phyloP scores from a whole-genome alignment of 2,113 vertebrate genomes.

The Bostrychus sinensis region DNA sequence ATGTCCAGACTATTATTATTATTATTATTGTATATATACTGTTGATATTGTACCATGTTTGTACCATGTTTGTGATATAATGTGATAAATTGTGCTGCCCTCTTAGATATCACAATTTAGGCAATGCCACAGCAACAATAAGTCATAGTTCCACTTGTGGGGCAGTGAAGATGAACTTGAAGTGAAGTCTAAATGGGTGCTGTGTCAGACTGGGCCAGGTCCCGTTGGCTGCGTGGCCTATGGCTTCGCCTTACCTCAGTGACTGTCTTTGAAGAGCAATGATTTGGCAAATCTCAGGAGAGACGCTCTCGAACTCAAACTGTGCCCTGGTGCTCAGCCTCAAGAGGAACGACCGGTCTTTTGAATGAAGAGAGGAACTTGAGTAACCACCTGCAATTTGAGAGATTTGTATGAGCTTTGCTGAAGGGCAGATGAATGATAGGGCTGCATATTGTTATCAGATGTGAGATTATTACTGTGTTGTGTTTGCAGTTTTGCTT shows the following conservation, averaged over 20 bases:
- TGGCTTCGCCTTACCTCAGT: conserved; percentile 61
- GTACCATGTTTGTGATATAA: no score
- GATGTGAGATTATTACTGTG: background rate
- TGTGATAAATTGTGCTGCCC: no score
- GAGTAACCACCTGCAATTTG: conserved; percentile 59
- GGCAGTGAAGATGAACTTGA: no score
- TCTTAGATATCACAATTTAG: no score
- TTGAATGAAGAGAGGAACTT: no score
- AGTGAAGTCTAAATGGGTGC: conserved; percentile 26
- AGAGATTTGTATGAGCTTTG: conserved; percentile 35
- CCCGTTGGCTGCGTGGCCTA: conserved; percentile 52
- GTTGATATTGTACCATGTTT: no score
- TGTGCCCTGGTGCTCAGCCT: conserved; percentile 47
- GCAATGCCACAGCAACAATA: no score
- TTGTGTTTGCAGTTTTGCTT: background rate
- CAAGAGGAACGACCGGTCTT: no score
- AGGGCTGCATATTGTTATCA: background rate
- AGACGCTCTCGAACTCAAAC: conserved; percentile 34
- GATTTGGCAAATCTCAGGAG: conserved; percentile 62
- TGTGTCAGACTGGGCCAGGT: no score
- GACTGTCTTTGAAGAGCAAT: conserved; percentile 56
- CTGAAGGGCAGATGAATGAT: background rate
- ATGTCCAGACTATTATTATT: no score
- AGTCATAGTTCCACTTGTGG: no score
- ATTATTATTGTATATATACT: no score